Evolutionary conservation across 1,140 invertebrate genomes (phyloP).

Genomic region (Nebria ingens): DNA sequence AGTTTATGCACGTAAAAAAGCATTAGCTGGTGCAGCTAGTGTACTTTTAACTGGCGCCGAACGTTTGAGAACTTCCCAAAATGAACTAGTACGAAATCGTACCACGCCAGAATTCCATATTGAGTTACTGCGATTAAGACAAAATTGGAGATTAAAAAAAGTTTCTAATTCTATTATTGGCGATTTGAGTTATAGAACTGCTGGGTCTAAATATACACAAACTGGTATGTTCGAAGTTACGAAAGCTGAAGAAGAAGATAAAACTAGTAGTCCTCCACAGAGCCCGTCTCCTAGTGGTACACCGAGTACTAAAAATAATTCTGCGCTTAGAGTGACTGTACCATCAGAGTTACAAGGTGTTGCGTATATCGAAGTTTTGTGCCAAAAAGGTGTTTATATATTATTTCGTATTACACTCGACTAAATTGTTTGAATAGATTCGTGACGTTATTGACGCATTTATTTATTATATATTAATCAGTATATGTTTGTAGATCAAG

Average conservation of each 20-base stretch:
- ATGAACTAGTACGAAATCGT: constrained; percentile 62
- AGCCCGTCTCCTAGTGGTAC: constrained; percentile 35
- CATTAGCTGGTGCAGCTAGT: constrained; percentile 67
- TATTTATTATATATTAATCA: constrained; percentile 10
- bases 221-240: constrained; percentile 93
- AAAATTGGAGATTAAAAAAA: constrained; percentile 94
- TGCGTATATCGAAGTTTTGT: constrained; percentile 90
- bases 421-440: background rate
- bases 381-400: constrained; percentile 67
- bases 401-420: constrained; percentile 1
- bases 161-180: constrained; percentile 91
- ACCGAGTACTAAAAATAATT: constrained; percentile 46
- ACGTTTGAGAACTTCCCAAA: constrained; percentile 66
- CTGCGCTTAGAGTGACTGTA: constrained; percentile 82
- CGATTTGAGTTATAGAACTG: constrained; percentile 89
- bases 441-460: background rate
- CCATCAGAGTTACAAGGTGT: constrained; percentile 90
- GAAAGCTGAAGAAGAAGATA: constrained; percentile 78
- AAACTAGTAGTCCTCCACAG: constrained; percentile 41
- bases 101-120: constrained; percentile 83
- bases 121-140: constrained; percentile 76
- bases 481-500: constrained; percentile 53
- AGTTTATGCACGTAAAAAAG: constrained; percentile 88
- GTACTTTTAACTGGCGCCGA: constrained; percentile 80
- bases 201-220: constrained; percentile 86